Base-by-base conservation (phyloP, 2,113 vertebrate species). In the Globicephala melas region DNA sequence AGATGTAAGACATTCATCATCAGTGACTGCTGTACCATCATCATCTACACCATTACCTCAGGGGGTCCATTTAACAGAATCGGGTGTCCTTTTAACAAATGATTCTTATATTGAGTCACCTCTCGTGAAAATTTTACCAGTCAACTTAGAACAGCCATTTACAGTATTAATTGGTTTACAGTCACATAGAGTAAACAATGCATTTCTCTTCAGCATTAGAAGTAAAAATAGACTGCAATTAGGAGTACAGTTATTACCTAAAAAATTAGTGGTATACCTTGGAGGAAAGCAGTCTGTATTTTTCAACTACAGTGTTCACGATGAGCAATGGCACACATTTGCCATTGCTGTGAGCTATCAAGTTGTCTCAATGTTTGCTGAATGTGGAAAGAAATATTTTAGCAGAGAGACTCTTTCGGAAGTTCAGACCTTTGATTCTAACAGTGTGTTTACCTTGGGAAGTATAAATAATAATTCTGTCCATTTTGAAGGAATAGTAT, bases 161-260 rank as follows among this genome's bases (percentile, higher is more conserved):
- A 99, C 99, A 33, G 62, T 99, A 85, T 80, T 99, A 97, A 98
- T 99, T 95, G 99, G 99, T 96, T 82, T 99, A 83, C 99, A 99
- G 98, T 99, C 99, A 95, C 98, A 99, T 98, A 98, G 98, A 98
- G 98, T 98, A 96, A 99, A 99, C 97, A 99, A 99, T 97, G 99
- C 99, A 94, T 99, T 99, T 98, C 98, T 99, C 98, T 99, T 99
- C 98, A 99, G 99, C 98, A 97, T 99, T 97, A 99, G 98, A 98
- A 99, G 98, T 95, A 99, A 98, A 98, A 99, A 98, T 97, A 98
- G 98, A 96, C 98, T 99, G 96, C 99, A 98, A 90, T 99, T 99
- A 95, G 99, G 99, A 97, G 98, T 99, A 28, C 99, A 99, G 96
- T 98, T 99, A 85, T 98, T 99, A 31, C 99, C 99, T 0, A 99